Conservation (phyloP, 1,140 invertebrate species). For the Akabosia matsudoensis region DNA sequence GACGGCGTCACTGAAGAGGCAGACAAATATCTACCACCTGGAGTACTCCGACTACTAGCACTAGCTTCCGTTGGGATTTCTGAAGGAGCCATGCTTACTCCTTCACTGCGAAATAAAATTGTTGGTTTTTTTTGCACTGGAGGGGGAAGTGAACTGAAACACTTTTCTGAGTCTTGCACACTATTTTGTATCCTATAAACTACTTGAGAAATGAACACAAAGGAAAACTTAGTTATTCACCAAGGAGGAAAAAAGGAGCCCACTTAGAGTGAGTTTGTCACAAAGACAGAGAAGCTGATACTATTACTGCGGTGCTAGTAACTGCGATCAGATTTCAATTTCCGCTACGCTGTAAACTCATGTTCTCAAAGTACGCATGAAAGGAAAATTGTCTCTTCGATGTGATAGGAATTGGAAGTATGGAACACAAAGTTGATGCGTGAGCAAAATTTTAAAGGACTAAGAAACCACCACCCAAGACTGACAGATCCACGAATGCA, state of each 20-base stretch:
- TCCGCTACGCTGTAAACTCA: too few relatives aligned
- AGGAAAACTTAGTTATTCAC: neutral
- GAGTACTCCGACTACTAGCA: neutral
- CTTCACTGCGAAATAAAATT: neutral
- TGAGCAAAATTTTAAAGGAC: neutral
- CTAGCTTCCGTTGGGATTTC: neutral
- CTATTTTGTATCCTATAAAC: neutral
- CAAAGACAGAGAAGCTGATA: neutral
- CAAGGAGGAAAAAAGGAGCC: neutral
- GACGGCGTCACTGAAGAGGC: neutral
- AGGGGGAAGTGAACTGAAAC: too few relatives aligned
- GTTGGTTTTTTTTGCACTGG: too few relatives aligned
- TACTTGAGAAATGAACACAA: neutral
- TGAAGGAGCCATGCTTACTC: neutral
- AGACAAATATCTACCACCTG: neutral
- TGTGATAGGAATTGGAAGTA: neutral
- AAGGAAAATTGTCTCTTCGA: too few relatives aligned
- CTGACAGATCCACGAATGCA: neutral
- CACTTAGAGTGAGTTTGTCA: neutral
- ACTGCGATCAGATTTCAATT: neutral
- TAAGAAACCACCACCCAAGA: too few relatives aligned
- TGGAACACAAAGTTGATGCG: neutral
- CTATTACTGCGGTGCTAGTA: too few relatives aligned
- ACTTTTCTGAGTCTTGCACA: too few relatives aligned
- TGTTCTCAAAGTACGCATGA: too few relatives aligned